These are phyloP conservation scores for Lepetodrilus schrolli DNA, from an alignment of 2,888 invertebrate genomes.

Conservation along the genomic window DNA sequence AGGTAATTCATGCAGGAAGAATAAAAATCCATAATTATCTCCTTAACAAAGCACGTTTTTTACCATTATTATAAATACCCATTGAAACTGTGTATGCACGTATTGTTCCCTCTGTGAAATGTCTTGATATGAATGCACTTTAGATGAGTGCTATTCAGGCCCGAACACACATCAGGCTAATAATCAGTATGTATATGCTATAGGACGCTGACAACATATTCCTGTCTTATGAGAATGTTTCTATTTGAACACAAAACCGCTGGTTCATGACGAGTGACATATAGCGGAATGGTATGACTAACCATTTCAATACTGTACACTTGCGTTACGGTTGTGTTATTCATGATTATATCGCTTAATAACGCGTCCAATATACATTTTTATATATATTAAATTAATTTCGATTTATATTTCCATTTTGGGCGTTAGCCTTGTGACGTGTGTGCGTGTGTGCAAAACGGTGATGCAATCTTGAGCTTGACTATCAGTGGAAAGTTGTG, in stretches of 20 bases:
- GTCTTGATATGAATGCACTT: neutral
- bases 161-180: neutral
- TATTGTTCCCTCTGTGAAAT: constrained; percentile 14
- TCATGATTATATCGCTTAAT: too few species aligned
- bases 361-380: too few species aligned
- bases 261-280: neutral
- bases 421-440: too few species aligned
- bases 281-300: neutral
- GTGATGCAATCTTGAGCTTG: too few species aligned
- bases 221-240: neutral
- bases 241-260: neutral
- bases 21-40: constrained; percentile 26
- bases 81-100: neutral
- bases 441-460: too few species aligned
- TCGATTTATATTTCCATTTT: too few species aligned
- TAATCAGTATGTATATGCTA: neutral
- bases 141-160: neutral
- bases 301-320: constrained; percentile 14
- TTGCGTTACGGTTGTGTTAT: too few species aligned
- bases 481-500: too few species aligned
- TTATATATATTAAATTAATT: too few species aligned
- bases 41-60: constrained; percentile 14
- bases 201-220: too few species aligned
- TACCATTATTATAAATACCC: constrained; percentile 23
- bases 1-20: constrained; percentile 12